Evolutionary conservation across 1,140 invertebrate species (phyloP).

Genomic region (Drosophila setifemur): DNA sequence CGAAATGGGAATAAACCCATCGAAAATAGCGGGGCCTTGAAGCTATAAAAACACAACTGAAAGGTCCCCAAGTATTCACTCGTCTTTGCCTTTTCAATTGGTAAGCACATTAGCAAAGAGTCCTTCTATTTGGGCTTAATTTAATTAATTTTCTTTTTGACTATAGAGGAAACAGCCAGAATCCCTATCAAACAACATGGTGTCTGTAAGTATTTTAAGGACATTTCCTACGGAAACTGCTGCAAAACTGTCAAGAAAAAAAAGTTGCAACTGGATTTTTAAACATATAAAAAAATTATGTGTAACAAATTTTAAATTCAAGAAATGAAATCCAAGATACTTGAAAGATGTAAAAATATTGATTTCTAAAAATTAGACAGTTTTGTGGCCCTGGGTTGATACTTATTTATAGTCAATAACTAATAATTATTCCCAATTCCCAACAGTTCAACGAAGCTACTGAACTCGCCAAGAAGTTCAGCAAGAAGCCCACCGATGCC

Average conservation of each 20-base stretch:
- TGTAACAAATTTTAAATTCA: too few species aligned
- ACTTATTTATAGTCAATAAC: background rate
- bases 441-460: slow-evolving; percentile 89
- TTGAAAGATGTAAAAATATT: too few species aligned
- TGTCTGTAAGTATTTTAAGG: slow-evolving; percentile 30
- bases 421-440: background rate
- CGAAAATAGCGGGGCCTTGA: background rate
- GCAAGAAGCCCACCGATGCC: slow-evolving; percentile 88
- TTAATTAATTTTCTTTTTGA: background rate
- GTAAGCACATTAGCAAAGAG: slow-evolving; percentile 14
- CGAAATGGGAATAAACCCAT: slow-evolving; percentile 21
- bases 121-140: background rate
- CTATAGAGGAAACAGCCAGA: slow-evolving; percentile 11
- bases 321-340: too few species aligned
- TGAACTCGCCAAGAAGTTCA: slow-evolving; percentile 90
- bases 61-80: slow-evolving; percentile 14
- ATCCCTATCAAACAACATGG: slow-evolving; percentile 16
- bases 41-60: slow-evolving; percentile 17
- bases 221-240: too few species aligned
- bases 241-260: background rate
- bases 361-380: too few species aligned
- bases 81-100: slow-evolving; percentile 33
- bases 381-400: too few species aligned
- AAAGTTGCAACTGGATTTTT: too few species aligned
- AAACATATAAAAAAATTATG: too few species aligned